Percentiles rank a stretch among this genome's conserved stretches.
These are phyloP conservation scores for Cyphomyrus discorhynchus DNA, from an alignment of 2,113 vertebrate species.

Conservation along the genomic window DNA sequence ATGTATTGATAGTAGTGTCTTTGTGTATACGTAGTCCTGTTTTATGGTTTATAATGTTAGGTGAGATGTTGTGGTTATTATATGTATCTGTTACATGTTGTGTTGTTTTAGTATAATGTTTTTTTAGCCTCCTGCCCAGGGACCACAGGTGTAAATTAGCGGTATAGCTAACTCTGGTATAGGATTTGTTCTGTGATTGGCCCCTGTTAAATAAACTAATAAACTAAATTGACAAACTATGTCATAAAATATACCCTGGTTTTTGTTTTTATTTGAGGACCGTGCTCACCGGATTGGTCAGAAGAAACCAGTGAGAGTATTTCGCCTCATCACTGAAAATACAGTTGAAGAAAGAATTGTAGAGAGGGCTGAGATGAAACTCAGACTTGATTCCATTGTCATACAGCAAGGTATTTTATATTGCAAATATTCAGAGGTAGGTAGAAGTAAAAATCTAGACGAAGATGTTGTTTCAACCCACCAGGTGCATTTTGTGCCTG, in stretches of 20 bases:
- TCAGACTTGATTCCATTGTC: slow-evolving; percentile 83
- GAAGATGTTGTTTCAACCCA: background rate
- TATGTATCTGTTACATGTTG: no score
- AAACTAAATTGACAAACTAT: background rate
- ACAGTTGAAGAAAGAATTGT: slow-evolving; percentile 86
- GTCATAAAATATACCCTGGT: background rate
- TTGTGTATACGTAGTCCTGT: no score
- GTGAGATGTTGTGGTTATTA: no score
- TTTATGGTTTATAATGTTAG: no score
- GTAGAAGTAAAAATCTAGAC: background rate
- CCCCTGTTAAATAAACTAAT: no score
- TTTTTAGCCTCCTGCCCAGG: no score
- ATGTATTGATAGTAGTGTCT: no score
- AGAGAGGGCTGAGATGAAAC: slow-evolving; percentile 83
- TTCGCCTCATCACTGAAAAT: slow-evolving; percentile 82
- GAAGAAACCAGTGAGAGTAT: slow-evolving; percentile 80
- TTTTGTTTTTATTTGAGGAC: slow-evolving; percentile 54
- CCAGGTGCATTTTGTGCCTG: background rate
- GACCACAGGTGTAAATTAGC: no score
- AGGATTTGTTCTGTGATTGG: no score
- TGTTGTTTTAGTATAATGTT: no score
- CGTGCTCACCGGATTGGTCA: slow-evolving; percentile 85
- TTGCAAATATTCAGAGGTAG: background rate
- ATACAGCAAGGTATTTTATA: slow-evolving; percentile 76
- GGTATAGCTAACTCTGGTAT: no score